Conservation (phyloP, 2,797 vertebrate species). For the Scleropages formosus region DNA sequence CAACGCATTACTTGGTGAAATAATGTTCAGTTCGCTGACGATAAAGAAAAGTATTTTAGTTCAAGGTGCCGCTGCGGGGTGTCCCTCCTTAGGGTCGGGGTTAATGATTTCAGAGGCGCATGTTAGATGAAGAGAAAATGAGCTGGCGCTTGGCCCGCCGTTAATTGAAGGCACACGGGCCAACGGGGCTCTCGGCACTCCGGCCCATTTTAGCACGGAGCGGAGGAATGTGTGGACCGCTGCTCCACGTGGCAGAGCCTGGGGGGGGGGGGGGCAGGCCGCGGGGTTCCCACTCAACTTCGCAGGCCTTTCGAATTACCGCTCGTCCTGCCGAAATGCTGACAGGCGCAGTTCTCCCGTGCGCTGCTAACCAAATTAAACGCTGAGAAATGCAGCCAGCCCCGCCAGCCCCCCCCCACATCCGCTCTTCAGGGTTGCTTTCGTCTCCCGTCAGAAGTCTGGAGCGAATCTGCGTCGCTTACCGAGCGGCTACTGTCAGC, state of each 20-base stretch:
- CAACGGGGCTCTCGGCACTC: constrained; percentile 44
- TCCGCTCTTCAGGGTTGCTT: neutral
- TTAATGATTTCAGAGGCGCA: constrained; percentile 28
- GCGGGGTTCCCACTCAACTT: no score
- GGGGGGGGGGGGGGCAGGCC: constrained; percentile 27
- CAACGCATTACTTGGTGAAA: no score
- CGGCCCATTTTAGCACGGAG: constrained; percentile 64
- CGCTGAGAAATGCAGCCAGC: neutral
- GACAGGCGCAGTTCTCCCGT: neutral
- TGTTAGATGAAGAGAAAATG: constrained; percentile 53
- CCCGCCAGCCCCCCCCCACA: neutral
- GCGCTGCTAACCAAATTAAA: neutral
- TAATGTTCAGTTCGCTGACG: no score
- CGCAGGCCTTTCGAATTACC: neutral
- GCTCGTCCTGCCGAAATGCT: neutral
- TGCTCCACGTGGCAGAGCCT: constrained; percentile 62
- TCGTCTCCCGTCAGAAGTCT: neutral
- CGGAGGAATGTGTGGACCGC: constrained; percentile 68
- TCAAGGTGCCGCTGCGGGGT: neutral
- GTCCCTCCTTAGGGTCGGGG: neutral
- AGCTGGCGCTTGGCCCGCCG: constrained; percentile 53
- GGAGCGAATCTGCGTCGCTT: neutral
- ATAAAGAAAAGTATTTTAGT: no score
- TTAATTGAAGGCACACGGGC: constrained; percentile 39
- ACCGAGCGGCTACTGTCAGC: neutral